phyloP scores from a whole-genome alignment of 2,888 invertebrate species.

The Drosophila anomelani region DNA sequence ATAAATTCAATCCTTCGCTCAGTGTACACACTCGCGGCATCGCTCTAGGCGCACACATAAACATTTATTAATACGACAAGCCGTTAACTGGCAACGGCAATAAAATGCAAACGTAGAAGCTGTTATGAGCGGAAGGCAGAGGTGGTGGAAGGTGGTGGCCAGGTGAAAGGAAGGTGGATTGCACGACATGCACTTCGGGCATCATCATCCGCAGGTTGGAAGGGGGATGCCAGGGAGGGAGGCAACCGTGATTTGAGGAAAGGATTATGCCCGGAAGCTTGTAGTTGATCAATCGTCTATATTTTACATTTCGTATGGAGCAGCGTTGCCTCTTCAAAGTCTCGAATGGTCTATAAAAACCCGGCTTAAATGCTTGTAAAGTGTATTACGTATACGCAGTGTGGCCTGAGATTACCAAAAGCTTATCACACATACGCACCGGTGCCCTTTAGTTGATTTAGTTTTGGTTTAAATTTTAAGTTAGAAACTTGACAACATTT shows the following conservation, averaged over 20 bases:
- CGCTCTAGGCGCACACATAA: conserved; percentile 25
- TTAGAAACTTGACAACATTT: too few relatives aligned
- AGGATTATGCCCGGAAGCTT: conserved; percentile 2
- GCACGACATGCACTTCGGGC: conserved; percentile 5
- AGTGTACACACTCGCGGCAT: conserved; percentile 6
- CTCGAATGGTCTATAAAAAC: conserved; percentile 8
- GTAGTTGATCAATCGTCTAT: conserved; percentile 7
- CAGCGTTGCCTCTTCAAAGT: not conserved
- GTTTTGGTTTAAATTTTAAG: too few relatives aligned
- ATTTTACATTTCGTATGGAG: conserved; percentile 1
- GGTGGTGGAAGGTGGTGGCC: not conserved
- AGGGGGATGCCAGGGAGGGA: not conserved
- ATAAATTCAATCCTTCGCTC: not conserved
- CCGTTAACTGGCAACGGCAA: conserved; percentile 42
- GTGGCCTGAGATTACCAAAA: not conserved
- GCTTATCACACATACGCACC: conserved; percentile 1
- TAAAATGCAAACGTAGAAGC: conserved; percentile 32
- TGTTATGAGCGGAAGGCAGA: not conserved
- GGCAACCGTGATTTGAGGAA: not conserved
- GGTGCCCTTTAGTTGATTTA: not conserved
- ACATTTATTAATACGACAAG: conserved; percentile 44
- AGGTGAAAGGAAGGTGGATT: not conserved
- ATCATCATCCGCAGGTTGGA: not conserved
- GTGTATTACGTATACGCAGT: conserved; percentile 2
- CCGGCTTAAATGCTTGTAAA: conserved; percentile 1